These are phyloP conservation scores for Struthidea cinerea DNA, from an alignment of 2,113 vertebrate species.

Conservation along the genomic window DNA sequence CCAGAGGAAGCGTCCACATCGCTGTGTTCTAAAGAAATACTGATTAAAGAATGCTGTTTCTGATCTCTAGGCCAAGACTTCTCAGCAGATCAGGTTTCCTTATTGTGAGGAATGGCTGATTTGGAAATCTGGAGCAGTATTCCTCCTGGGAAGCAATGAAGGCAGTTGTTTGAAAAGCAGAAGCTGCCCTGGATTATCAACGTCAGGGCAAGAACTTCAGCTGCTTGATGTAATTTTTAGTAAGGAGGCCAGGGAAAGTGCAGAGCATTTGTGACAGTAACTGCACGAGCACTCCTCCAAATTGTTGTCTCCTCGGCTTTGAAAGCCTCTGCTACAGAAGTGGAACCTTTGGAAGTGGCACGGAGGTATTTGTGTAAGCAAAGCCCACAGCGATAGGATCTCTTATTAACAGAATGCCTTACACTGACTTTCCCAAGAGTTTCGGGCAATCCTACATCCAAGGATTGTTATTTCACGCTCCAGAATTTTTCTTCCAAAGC, in stretches of 20 bases:
- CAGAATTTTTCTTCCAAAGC: neutral
- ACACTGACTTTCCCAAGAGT: neutral
- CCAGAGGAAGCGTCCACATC: neutral
- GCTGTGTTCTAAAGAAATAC: neutral
- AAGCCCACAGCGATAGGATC: neutral
- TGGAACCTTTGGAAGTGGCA: neutral
- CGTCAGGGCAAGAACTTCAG: neutral
- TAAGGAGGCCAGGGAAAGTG: neutral
- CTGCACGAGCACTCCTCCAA: neutral
- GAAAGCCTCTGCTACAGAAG: neutral
- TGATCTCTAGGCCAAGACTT: slow-evolving; percentile 57
- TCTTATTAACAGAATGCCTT: too few relatives aligned
- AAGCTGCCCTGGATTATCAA: neutral
- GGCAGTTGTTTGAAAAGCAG: slow-evolving; percentile 31
- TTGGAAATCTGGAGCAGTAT: neutral
- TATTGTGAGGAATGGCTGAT: neutral
- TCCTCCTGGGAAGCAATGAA: slow-evolving; percentile 13
- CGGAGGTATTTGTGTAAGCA: neutral
- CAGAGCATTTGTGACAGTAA: neutral
- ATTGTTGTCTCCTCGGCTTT: neutral
- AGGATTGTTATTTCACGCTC: neutral
- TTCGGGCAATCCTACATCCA: neutral
- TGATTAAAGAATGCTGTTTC: neutral
- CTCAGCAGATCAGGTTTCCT: slow-evolving; percentile 8
- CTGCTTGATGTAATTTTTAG: neutral